Evolutionary conservation across 2,888 invertebrate species (phyloP), one percentile per base, ranked within the genome.

Genomic region (Ecdyonurus torrentis): DNA sequence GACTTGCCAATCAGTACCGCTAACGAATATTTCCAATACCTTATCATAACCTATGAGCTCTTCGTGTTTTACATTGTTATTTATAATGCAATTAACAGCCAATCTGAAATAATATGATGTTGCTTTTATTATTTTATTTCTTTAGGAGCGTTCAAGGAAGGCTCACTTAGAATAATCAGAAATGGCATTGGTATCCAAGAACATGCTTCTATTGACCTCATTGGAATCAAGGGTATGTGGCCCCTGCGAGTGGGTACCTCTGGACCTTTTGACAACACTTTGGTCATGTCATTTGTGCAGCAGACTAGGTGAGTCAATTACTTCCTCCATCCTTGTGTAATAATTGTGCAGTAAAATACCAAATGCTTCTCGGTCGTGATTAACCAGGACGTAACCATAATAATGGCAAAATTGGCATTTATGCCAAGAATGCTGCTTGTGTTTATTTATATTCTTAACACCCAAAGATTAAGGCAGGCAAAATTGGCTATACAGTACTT

Each of bases 131-230:
- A n/a, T n/a, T n/a, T n/a, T n/a, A n/a, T 23, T 61, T 69, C 62
- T 64, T 24, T 64, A 82, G 86, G 92, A 10, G 91, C 91, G 2
- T 96, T 89, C 74, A 99, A 98, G 75, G 97, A 98, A 79, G 99
- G 99, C 0, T 96, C 97, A 0, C 77, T 99, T 50, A 82, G 98
- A 62, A 94, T 99, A 65, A 98, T 99, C 67, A 83, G 98, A 67
- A 99, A 98, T 76, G 99, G 99, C 2, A 99, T 99, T 71, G 99
- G 99, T 2, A 97, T 98, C 65, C 95, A 97, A 69, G 98, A 98
- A 75, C 92, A 95, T 73, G 98, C 98, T 0, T 92, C 91, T 60
- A 97, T 99, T 67, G 99, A 99, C 78, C 79, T 98, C 69, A 89
- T 92, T 2, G 96, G 96, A 62, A 96, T 98, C 67, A 97, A 97